These are phyloP conservation scores for Apotomis capreana DNA, from an alignment of 2,888 invertebrate species.

Conservation along the genomic window DNA sequence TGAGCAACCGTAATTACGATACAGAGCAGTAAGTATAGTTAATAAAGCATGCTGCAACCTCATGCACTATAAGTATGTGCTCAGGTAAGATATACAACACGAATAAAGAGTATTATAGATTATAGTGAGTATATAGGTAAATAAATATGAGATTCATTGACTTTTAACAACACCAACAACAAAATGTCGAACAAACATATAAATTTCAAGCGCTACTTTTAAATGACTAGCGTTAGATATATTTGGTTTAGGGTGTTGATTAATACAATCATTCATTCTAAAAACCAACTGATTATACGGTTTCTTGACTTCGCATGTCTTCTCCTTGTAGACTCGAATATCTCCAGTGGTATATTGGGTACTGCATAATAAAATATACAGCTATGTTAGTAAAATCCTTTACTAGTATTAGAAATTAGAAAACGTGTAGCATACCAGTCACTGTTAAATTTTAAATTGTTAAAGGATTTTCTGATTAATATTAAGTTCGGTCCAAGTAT, in stretches of 20 bases:
- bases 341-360: conserved; percentile 84
- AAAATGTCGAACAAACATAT: conserved; percentile 59
- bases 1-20: conserved; percentile 52
- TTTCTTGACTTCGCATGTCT: conserved; percentile 82
- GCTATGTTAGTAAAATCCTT: conserved; percentile 75
- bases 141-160: conserved; percentile 42
- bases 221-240: conserved; percentile 68
- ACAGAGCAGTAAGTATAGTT: conserved; percentile 52
- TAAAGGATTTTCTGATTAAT: conserved; percentile 12
- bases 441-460: conserved; percentile 18
- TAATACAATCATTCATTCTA: conserved; percentile 76
- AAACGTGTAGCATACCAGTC: conserved; percentile 48
- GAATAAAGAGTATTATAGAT: conserved; percentile 63
- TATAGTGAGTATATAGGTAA: conserved; percentile 46
- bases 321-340: conserved; percentile 82
- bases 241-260: conserved; percentile 61
- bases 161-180: conserved; percentile 57
- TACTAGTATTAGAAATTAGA: conserved; percentile 49
- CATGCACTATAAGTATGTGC: conserved; percentile 64
- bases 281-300: conserved; percentile 83
- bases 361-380: conserved; percentile 80
- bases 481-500: not conserved
- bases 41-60: conserved; percentile 68
- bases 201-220: conserved; percentile 69
- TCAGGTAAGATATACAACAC: conserved; percentile 51